These are phyloP conservation scores for Paralichthys olivaceus DNA, from an alignment of 2,113 vertebrate genomes.

Conservation along the genomic window DNA sequence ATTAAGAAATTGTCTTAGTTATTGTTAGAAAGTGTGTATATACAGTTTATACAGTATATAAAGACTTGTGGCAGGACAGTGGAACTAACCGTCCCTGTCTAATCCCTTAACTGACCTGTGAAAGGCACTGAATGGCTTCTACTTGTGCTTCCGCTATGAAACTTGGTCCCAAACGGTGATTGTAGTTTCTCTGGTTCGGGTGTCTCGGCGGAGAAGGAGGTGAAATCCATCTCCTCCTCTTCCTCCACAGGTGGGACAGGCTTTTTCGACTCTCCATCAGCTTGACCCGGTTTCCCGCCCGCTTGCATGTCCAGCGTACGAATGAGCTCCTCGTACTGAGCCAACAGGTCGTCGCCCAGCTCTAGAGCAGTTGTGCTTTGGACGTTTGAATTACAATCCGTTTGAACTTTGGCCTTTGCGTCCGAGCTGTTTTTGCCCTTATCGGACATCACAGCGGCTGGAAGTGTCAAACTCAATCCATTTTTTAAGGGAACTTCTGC, in stretches of 20 bases:
- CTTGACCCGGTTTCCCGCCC: constrained; percentile 62
- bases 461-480: constrained; percentile 63
- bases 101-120: constrained; percentile 85
- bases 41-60: too few relatives aligned
- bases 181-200: constrained; percentile 83
- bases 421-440: constrained; percentile 53
- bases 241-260: constrained; percentile 63
- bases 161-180: constrained; percentile 84
- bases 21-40: too few relatives aligned
- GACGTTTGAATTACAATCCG: constrained; percentile 64
- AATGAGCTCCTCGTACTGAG: constrained; percentile 92
- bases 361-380: constrained; percentile 61
- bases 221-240: constrained; percentile 84
- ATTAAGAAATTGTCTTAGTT: neutral
- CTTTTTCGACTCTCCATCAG: constrained; percentile 57
- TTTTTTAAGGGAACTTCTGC: constrained; percentile 69
- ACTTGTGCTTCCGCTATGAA: constrained; percentile 47
- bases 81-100: neutral
- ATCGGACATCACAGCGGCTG: constrained; percentile 54
- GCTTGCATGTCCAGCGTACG: constrained; percentile 84
- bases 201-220: constrained; percentile 85
- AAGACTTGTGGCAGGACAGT: neutral
- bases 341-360: constrained; percentile 85
- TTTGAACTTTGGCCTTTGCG: constrained; percentile 43
- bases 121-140: constrained; percentile 86